A percentile compares a stretch with the other conserved stretches of the same genome.
Conservation (phyloP, 2,888 invertebrate species). For the Mimas tiliae region DNA sequence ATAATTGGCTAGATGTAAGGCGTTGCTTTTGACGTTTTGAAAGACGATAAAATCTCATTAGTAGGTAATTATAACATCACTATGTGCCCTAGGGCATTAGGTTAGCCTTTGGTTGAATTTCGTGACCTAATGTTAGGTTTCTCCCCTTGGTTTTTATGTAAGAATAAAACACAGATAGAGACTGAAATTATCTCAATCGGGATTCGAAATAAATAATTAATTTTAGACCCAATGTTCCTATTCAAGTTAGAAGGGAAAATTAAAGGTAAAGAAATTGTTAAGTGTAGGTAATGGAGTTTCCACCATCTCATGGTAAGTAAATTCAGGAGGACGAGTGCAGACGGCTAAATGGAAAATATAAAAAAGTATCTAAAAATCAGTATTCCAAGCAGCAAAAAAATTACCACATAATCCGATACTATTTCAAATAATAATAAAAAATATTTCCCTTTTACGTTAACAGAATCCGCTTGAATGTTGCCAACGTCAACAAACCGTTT, state of each 20-base stretch:
- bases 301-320: no score
- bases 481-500: slow-evolving; percentile 30
- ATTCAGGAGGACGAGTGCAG: no score
- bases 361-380: not conserved
- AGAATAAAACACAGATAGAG: no score
- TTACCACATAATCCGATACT: not conserved
- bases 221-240: no score
- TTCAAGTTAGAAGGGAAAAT: no score
- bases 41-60: slow-evolving; percentile 7
- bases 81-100: not conserved
- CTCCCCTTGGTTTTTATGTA: not conserved
- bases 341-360: no score
- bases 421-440: slow-evolving; percentile 5
- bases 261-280: no score
- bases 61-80: slow-evolving; percentile 1
- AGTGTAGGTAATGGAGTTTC: no score
- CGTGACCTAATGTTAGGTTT: not conserved
- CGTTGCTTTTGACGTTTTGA: not conserved
- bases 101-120: not conserved
- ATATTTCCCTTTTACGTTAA: slow-evolving; percentile 15
- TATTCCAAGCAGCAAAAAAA: no score
- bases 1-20: slow-evolving; percentile 14
- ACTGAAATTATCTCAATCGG: no score
- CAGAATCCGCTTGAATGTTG: slow-evolving; percentile 24
- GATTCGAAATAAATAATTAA: no score